phyloP scores from a whole-genome alignment of 2,113 vertebrate species.

The Emydura subglobosa region DNA sequence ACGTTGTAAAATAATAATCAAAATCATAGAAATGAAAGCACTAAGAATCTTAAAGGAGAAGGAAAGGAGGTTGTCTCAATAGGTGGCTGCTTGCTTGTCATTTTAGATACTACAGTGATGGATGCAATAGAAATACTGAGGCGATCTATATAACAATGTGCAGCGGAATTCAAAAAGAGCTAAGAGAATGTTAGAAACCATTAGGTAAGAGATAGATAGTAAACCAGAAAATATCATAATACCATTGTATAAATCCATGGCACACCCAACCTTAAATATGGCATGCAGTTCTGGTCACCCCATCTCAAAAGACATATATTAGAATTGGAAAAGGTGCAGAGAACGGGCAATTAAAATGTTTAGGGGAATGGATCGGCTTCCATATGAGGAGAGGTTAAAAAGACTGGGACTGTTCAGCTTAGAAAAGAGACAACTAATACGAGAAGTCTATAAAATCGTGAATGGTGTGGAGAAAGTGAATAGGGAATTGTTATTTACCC shows the following conservation, averaged over 20 bases:
- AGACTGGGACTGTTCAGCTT: background rate
- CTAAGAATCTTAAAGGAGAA: background rate
- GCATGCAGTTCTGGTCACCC: background rate
- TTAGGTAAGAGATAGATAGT: background rate
- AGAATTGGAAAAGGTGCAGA: background rate
- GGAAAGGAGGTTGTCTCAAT: background rate
- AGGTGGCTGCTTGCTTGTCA: background rate
- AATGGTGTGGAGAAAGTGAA: background rate
- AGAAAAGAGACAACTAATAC: background rate
- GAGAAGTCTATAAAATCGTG: background rate
- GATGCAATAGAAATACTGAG: background rate
- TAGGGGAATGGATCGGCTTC: background rate
- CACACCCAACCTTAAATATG: background rate
- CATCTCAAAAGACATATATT: background rate
- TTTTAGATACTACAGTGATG: background rate
- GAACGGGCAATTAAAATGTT: background rate
- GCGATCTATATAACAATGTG: background rate
- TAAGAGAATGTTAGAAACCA: background rate
- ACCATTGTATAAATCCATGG: background rate
- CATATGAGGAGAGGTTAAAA: background rate
- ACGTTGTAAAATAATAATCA: accelerated
- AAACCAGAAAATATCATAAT: background rate
- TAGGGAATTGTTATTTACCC: background rate
- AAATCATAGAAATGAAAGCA: background rate
- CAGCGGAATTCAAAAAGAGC: background rate